phyloP scores from a whole-genome alignment of 2,888 invertebrate species.

The Phaedon cochleariae region DNA sequence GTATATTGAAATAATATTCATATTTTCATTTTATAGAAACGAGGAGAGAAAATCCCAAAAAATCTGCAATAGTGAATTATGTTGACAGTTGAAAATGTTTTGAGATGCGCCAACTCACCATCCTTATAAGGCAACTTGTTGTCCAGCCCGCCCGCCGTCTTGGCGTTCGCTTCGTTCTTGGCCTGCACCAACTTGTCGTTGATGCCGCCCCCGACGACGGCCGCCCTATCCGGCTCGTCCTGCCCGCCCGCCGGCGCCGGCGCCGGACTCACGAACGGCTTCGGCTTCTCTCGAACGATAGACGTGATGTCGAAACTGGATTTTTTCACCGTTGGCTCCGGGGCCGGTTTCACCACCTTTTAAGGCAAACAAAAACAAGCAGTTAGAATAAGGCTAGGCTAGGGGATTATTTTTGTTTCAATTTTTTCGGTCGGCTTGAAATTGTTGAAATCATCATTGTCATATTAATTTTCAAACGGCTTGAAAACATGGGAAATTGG shows the following conservation, averaged over 20 bases:
- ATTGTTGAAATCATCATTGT: no score
- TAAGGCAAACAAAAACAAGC: no score
- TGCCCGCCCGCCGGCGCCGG: constrained; percentile 27
- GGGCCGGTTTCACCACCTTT: background rate
- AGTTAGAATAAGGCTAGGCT: no score
- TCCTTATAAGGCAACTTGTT: constrained; percentile 56
- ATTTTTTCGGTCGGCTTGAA: no score
- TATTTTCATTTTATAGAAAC: no score
- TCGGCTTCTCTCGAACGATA: constrained; percentile 58
- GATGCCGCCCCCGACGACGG: constrained; percentile 38
- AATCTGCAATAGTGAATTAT: no score
- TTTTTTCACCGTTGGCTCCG: background rate
- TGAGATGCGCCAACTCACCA: constrained; percentile 2
- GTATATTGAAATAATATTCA: no score
- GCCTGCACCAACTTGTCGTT: constrained; percentile 53
- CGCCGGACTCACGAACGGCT: constrained; percentile 36
- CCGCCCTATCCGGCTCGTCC: constrained; percentile 57
- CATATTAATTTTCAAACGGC: no score
- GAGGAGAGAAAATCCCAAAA: no score
- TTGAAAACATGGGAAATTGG: no score
- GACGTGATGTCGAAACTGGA: constrained; percentile 30
- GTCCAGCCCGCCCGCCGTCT: constrained; percentile 47
- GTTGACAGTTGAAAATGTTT: background rate
- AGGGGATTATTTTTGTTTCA: no score
- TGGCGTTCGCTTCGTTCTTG: no score